Evolutionary conservation across 2,797 vertebrate genomes (phyloP).

Genomic region (Trematomus bernacchii): DNA sequence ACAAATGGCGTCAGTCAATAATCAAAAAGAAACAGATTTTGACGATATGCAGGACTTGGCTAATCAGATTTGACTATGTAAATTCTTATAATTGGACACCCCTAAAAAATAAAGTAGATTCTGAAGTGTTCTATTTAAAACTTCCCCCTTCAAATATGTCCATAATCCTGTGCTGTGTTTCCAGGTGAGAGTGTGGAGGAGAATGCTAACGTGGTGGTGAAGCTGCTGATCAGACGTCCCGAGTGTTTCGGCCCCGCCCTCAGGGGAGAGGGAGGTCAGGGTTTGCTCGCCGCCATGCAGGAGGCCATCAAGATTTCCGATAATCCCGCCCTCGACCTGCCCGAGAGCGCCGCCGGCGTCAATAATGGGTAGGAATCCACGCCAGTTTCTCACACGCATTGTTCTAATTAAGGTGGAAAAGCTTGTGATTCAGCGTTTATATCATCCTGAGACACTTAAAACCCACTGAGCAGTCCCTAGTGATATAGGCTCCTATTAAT

Average conservation of each 20-base stretch:
- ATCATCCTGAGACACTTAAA: constrained; percentile 4
- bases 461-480: neutral
- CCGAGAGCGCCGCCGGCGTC: constrained; percentile 80
- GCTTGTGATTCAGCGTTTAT: constrained; percentile 7
- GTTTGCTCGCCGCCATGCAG: constrained; percentile 93
- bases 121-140: neutral
- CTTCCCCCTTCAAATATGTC: neutral
- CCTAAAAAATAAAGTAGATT: neutral
- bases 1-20: no score
- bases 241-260: constrained; percentile 98
- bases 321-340: constrained; percentile 92
- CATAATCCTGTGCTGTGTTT: constrained; percentile 7
- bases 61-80: no score
- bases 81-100: no score
- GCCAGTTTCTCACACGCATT: neutral
- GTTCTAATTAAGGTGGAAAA: neutral
- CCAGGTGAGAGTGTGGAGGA: constrained; percentile 98
- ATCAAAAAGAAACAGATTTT: no score
- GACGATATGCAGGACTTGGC: no score
- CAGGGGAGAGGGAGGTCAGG: constrained; percentile 96
- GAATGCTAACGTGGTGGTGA: constrained; percentile 98
- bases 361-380: constrained; percentile 83
- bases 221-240: constrained; percentile 95
- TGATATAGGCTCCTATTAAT: constrained; percentile 26
- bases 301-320: constrained; percentile 97